Evolutionary conservation across 2,888 invertebrate species (phyloP).

Genomic region (Apamea crenata): DNA sequence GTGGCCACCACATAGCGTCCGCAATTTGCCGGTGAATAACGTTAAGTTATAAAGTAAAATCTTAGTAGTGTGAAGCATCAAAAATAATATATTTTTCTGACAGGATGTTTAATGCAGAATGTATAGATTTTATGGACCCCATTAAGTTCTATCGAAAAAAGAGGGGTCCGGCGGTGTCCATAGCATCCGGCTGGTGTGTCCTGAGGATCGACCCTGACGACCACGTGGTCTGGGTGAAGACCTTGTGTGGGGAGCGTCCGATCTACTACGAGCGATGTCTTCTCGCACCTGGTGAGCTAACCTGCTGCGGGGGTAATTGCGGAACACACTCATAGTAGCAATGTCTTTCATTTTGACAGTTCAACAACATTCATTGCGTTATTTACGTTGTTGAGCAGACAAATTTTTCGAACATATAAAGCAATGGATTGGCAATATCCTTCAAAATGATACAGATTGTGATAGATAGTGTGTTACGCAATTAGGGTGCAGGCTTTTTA

Average conservation of each 20-base stretch:
- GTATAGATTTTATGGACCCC: conserved; percentile 80
- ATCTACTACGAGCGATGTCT: conserved; percentile 86
- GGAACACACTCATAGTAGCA: not conserved
- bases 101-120: conserved; percentile 79
- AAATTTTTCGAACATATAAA: too few relatives aligned
- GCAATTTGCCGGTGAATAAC: not conserved
- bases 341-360: not conserved
- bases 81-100: not conserved
- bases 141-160: conserved; percentile 81
- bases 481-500: not conserved
- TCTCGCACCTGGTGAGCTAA: conserved; percentile 78
- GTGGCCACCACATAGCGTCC: not conserved
- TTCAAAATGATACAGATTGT: not conserved
- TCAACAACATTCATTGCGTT: not conserved
- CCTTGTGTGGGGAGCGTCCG: conserved; percentile 81
- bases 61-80: not conserved
- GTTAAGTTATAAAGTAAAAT: not conserved
- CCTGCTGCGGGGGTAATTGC: not conserved
- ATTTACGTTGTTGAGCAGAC: not conserved
- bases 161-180: conserved; percentile 82
- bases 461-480: not conserved
- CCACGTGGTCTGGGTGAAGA: conserved; percentile 81
- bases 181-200: conserved; percentile 86
- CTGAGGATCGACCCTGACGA: conserved; percentile 83
- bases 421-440: not conserved